phyloP scores from a whole-genome alignment of 2,797 vertebrate species.

The Protosalanx chinensis region DNA sequence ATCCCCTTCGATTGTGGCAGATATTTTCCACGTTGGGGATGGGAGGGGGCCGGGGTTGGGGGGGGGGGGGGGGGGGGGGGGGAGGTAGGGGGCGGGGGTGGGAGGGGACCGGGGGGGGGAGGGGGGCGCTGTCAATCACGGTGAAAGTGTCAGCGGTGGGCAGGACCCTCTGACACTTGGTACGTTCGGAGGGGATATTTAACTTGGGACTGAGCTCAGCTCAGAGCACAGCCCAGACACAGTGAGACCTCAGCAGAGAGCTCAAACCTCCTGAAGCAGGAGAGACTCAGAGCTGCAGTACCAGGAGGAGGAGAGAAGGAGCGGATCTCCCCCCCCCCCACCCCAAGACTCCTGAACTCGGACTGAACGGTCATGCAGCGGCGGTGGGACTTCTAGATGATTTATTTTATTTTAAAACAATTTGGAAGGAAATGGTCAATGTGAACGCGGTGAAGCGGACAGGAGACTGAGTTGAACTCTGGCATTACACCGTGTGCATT shows the following conservation, averaged over 20 bases:
- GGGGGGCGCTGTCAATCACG: conserved; percentile 71
- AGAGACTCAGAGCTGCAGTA: conserved; percentile 66
- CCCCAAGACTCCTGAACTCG: conserved; percentile 49
- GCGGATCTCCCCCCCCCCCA: conserved; percentile 56
- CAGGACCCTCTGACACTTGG: conserved; percentile 74
- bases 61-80: too few relatives aligned
- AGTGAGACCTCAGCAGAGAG: conserved; percentile 70
- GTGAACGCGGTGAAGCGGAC: conserved; percentile 45
- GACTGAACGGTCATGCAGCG: conserved; percentile 59
- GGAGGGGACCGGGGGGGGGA: too few relatives aligned
- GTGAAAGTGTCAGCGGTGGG: conserved; percentile 75
- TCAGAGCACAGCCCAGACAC: conserved; percentile 75
- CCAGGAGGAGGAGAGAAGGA: too few relatives aligned
- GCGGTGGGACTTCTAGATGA: conserved; percentile 48
- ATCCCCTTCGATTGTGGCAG: conserved; percentile 66
- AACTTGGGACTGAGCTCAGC: conserved; percentile 73
- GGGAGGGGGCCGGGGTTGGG: conserved; percentile 10
- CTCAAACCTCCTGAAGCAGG: conserved; percentile 66
- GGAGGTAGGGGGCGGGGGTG: too few relatives aligned
- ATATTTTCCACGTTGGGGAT: conserved; percentile 70
- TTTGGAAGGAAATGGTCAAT: conserved; percentile 53
- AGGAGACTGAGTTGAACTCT: conserved; percentile 40
- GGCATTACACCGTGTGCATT: conserved; percentile 46
- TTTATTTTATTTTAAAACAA: too few relatives aligned
- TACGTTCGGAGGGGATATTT: conserved; percentile 76